phyloP scores from a whole-genome alignment of 2,797 vertebrate genomes.

The Naso thynnoides region DNA sequence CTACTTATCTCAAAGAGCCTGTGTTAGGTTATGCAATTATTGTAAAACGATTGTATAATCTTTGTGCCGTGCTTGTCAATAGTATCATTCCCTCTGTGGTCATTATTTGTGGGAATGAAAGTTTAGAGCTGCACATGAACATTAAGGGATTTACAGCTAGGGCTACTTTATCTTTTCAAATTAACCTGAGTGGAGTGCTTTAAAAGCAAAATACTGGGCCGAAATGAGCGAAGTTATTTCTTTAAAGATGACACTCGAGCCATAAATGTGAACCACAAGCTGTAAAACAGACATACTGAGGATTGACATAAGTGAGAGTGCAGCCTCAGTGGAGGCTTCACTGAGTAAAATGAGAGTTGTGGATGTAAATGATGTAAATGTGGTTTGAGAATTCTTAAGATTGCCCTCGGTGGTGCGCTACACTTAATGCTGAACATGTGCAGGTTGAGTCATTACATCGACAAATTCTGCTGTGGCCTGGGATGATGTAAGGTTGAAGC shows the following conservation, averaged over 20 bases:
- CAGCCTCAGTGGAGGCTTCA: neutral
- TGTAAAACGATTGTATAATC: constrained; percentile 61
- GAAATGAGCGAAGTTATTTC: neutral
- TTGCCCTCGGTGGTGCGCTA: neutral
- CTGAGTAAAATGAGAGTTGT: neutral
- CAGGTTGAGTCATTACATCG: neutral
- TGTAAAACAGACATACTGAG: neutral
- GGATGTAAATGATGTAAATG: constrained; percentile 6
- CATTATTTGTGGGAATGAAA: constrained; percentile 19
- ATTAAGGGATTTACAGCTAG: neutral
- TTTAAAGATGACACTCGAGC: neutral
- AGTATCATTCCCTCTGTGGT: constrained; percentile 29
- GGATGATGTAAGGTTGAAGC: neutral
- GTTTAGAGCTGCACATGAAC: constrained; percentile 19
- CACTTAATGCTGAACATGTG: neutral
- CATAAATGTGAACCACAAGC: neutral
- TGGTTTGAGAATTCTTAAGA: neutral
- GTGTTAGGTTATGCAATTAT: constrained; percentile 66
- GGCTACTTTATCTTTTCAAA: constrained; percentile 5
- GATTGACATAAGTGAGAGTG: neutral
- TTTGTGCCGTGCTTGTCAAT: constrained; percentile 42
- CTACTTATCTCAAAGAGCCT: constrained; percentile 58
- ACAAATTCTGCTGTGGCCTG: neutral
- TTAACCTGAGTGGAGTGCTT: constrained; percentile 10
- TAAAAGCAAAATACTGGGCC: neutral